Conservation (phyloP, 2,888 invertebrate genomes). For the Eupithecia pulchellata region DNA sequence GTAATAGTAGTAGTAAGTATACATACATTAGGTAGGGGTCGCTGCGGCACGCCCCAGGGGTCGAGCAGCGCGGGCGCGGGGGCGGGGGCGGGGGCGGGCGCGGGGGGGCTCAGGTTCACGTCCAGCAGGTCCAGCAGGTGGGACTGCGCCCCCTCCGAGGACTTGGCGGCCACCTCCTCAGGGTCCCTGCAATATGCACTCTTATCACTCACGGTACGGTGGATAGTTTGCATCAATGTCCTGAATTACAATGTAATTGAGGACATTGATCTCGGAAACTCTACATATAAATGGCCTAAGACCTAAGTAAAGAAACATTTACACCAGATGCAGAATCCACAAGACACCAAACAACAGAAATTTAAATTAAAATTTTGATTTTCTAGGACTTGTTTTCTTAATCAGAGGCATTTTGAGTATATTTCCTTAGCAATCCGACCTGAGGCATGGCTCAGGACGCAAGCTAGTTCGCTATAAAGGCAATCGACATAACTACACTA, state of each 20-base stretch:
- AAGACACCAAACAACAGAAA: background rate
- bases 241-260: too few species aligned
- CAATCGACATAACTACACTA: background rate
- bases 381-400: too few species aligned
- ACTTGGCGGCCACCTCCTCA: constrained; percentile 33
- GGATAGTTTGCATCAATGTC: background rate
- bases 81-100: constrained; percentile 82
- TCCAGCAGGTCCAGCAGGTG: constrained; percentile 94
- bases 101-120: constrained; percentile 86
- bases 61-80: constrained; percentile 77
- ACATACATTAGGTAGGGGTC: constrained; percentile 80
- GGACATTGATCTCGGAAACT: background rate
- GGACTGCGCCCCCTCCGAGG: constrained; percentile 73
- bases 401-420: too few species aligned
- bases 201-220: background rate
- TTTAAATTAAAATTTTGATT: too few species aligned
- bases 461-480: background rate
- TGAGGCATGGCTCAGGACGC: background rate
- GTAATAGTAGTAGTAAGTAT: background rate
- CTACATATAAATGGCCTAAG: background rate
- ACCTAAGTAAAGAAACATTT: background rate
- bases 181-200: constrained; percentile 19
- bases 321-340: background rate
- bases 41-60: constrained; percentile 90
- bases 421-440: too few species aligned